Percentiles rank a stretch among this genome's conserved stretches.
phyloP scores from a whole-genome alignment of 2,113 vertebrate species.

The Acrocephalus kingi region DNA sequence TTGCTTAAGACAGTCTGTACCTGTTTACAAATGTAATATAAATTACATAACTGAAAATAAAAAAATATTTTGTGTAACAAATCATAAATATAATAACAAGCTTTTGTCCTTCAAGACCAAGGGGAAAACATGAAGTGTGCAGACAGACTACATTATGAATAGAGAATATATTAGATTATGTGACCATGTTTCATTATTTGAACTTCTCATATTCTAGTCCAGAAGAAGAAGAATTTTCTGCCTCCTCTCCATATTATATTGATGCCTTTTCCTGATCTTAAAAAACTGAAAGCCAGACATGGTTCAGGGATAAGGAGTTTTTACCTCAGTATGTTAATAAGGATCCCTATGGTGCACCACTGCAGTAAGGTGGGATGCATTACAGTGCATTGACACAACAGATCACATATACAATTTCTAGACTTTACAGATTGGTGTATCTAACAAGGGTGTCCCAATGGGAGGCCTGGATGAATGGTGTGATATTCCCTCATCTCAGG shows the following conservation, averaged over 20 bases:
- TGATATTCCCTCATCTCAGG: too few relatives aligned
- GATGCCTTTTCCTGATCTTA: background rate
- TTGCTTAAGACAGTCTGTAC: slow-evolving; percentile 35
- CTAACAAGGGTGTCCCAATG: too few relatives aligned
- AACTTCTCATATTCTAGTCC: background rate
- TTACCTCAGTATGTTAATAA: too few relatives aligned
- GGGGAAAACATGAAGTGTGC: background rate
- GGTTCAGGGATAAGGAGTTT: too few relatives aligned
- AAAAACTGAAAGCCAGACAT: too few relatives aligned
- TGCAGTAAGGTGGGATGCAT: too few relatives aligned
- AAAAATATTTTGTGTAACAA: slow-evolving; percentile 20
- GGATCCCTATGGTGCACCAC: too few relatives aligned
- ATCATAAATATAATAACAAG: background rate
- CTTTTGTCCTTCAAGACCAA: background rate
- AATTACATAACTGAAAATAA: slow-evolving; percentile 51
- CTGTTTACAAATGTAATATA: slow-evolving; percentile 63
- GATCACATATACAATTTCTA: too few relatives aligned
- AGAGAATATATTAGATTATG: background rate
- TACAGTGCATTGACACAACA: too few relatives aligned
- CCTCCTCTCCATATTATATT: background rate
- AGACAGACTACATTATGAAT: background rate
- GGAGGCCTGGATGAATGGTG: too few relatives aligned
- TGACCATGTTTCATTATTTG: background rate
- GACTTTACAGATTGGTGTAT: too few relatives aligned
- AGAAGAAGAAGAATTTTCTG: background rate